Base-by-base conservation (phyloP, 2,888 invertebrate species). In the Sarcophaga variegata region DNA sequence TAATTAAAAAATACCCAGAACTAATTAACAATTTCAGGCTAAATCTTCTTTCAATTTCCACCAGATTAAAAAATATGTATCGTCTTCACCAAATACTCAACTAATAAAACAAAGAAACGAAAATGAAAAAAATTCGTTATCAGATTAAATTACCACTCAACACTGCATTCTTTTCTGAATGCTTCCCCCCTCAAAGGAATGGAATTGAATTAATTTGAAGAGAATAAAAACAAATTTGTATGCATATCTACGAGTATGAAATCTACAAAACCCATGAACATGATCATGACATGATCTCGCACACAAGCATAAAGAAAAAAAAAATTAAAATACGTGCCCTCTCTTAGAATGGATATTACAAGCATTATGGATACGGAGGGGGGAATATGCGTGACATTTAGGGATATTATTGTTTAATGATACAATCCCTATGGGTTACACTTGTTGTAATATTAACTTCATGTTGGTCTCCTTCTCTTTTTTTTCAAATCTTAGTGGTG, bases 361-460 rank as follows among this genome's bases (percentile, higher is more conserved):
- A 20, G 17, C 62, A 78, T 78, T 67, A 78, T 20, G 66, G n/a
- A 71, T 20, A 79, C 76, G 37, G 69, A 69, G 79, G 75, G 81
- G 84, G 59, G 79, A 81, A 84, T 75, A 79, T 79, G 81, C 87
- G 87, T 87, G 84, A 82, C 87, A 79, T 81, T 81, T 67, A 63
- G 47, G 37, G 54, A 77, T 74, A 86, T 37, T 37, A 10, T 37
- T 37, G 37, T 37, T 54, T 14, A 4, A 54, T 54, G 1, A 81
- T 64, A 77, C 77, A 69, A 81, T 78, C 76, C 69, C 71, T 71
- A 71, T 74, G 69, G 81, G 59, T 71, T 79, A 69, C 87, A 87
- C 84, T 87, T 87, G 81, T 75, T 83, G 60, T 75, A 75, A 81
- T 84, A 81, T 47, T 60, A 83, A 62, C 78, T 79, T 77, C 67